These are phyloP conservation scores for Lates japonicus DNA, from an alignment of 2,797 vertebrate genomes.

Conservation along the genomic window DNA sequence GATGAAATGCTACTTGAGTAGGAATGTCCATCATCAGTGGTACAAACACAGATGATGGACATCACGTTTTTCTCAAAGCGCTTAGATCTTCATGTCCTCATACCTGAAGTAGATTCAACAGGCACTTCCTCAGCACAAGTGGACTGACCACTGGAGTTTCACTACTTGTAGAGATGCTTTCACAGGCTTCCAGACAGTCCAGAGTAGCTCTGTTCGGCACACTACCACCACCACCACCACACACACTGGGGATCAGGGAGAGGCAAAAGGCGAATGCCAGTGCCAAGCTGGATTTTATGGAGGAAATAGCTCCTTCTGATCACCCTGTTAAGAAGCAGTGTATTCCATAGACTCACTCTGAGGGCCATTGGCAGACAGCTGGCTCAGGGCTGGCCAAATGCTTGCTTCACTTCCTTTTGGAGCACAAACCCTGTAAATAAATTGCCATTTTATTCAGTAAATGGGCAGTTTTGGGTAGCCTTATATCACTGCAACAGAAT, in stretches of 20 bases:
- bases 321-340: neutral
- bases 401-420: neutral
- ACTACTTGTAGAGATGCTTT: no score
- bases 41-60: neutral
- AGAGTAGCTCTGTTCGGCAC: no score
- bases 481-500: neutral
- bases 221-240: neutral
- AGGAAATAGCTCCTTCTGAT: neutral
- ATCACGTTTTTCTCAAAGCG: neutral
- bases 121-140: neutral
- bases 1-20: neutral
- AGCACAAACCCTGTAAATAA: neutral
- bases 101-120: neutral
- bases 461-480: neutral
- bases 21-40: neutral
- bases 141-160: no score
- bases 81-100: neutral
- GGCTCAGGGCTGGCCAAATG: neutral
- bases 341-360: constrained; percentile 2
- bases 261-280: neutral
- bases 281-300: constrained; percentile 1
- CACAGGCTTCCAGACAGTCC: no score
- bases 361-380: neutral
- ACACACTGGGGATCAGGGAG: neutral
- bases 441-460: neutral